These are phyloP conservation scores for Barnardius zonarius DNA, from an alignment of 2,113 vertebrate species.

Conservation along the genomic window DNA sequence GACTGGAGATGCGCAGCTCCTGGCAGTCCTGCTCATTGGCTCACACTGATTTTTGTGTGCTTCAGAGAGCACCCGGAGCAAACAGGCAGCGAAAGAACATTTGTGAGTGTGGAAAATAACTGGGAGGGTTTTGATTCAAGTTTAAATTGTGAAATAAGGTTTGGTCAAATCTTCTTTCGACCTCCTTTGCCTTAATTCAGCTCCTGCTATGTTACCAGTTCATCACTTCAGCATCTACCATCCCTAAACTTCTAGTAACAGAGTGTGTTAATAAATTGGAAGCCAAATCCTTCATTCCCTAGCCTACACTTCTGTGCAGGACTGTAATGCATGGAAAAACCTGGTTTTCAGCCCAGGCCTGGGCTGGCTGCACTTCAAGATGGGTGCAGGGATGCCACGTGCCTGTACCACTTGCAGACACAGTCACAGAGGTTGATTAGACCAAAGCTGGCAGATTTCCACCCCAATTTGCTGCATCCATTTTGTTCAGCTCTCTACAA, in stretches of 20 bases:
- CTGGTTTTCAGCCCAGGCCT: neutral
- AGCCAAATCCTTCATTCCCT: neutral
- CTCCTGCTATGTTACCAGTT: neutral
- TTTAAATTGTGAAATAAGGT: neutral
- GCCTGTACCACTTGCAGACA: neutral
- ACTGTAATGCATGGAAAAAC: neutral
- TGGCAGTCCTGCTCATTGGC: neutral
- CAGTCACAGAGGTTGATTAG: neutral
- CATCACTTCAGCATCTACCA: neutral
- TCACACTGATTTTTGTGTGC: neutral
- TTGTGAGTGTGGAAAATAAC: neutral
- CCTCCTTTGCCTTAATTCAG: neutral
- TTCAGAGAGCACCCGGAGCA: neutral
- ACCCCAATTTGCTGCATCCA: neutral
- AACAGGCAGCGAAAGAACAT: neutral
- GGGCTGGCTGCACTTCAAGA: neutral
- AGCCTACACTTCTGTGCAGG: neutral
- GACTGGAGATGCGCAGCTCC: slow-evolving; percentile 3
- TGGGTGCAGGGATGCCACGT: neutral
- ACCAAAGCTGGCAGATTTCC: slow-evolving; percentile 18
- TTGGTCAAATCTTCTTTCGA: neutral
- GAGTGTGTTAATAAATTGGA: neutral
- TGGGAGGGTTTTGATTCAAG: neutral
- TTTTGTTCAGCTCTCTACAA: neutral
- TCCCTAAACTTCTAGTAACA: neutral